A percentile compares a stretch with the other conserved stretches of the same genome.
phyloP scores from a whole-genome alignment of 2,888 invertebrate genomes.

The Pilophorus perplexus region DNA sequence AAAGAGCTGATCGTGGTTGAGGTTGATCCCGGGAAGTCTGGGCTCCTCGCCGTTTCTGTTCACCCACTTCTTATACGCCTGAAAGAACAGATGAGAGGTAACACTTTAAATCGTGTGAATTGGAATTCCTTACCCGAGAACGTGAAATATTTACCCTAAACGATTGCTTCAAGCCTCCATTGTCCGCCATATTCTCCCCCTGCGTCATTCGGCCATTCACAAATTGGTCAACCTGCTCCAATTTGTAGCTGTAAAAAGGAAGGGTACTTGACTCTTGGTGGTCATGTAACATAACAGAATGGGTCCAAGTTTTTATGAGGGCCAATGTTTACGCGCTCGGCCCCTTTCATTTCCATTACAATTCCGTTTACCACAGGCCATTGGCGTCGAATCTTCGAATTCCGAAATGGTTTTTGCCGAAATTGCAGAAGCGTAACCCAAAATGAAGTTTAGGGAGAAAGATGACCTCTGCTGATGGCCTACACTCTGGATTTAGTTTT shows the following conservation, averaged over 20 bases:
- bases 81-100: conserved; percentile 34
- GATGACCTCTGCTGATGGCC: no score
- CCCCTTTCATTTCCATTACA: no score
- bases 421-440: no score
- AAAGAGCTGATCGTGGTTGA: conserved; percentile 81
- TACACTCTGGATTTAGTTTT: no score
- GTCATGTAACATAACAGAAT: no score
- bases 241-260: conserved; percentile 59
- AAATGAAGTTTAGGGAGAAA: no score
- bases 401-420: no score
- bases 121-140: not conserved
- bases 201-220: conserved; percentile 74
- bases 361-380: no score
- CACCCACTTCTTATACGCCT: conserved; percentile 84
- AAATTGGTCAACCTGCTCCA: conserved; percentile 70
- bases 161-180: conserved; percentile 86
- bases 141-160: conserved; percentile 63
- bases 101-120: conserved; percentile 64
- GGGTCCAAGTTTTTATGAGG: no score
- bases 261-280: no score
- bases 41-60: conserved; percentile 69
- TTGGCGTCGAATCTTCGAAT: no score
- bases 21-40: conserved; percentile 70
- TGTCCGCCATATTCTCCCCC: conserved; percentile 92
- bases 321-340: no score